Evolutionary conservation across 2,113 vertebrate genomes (phyloP).

Genomic region (Sylvietta virens): DNA sequence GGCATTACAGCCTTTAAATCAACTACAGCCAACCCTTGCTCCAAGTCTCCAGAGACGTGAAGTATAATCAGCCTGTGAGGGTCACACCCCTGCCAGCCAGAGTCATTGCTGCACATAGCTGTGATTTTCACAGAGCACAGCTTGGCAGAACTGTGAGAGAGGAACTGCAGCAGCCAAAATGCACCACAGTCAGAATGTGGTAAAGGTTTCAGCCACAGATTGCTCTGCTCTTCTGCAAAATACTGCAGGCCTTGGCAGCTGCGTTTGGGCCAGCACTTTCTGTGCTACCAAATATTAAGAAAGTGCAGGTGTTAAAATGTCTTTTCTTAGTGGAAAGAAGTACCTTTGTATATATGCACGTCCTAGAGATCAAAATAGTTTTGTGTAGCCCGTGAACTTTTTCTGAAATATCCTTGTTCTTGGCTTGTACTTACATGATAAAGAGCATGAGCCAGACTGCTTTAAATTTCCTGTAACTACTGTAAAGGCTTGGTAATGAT

Average conservation of each 20-base stretch:
- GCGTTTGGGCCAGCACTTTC: neutral
- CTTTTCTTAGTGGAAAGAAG: neutral
- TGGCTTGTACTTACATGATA: neutral
- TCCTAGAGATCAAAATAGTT: neutral
- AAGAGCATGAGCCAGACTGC: neutral
- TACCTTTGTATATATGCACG: neutral
- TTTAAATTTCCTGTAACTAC: neutral
- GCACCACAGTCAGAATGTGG: neutral
- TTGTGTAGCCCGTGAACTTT: neutral
- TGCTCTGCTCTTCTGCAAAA: neutral
- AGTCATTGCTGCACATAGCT: neutral
- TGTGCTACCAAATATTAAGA: neutral
- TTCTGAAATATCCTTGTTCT: neutral
- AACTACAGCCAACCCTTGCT: neutral
- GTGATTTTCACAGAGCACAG: neutral
- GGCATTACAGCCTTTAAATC: neutral
- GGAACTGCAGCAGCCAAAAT: conserved; percentile 30
- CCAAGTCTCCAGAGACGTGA: neutral
- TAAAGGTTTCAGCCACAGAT: neutral
- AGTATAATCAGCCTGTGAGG: neutral
- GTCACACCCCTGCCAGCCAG: neutral
- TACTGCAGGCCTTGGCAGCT: neutral
- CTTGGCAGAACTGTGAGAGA: conserved; percentile 1
- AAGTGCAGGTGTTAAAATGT: neutral
- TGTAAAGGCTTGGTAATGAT: neutral